phyloP scores from a whole-genome alignment of 2,888 invertebrate species.

The Cephonodes hylas region DNA sequence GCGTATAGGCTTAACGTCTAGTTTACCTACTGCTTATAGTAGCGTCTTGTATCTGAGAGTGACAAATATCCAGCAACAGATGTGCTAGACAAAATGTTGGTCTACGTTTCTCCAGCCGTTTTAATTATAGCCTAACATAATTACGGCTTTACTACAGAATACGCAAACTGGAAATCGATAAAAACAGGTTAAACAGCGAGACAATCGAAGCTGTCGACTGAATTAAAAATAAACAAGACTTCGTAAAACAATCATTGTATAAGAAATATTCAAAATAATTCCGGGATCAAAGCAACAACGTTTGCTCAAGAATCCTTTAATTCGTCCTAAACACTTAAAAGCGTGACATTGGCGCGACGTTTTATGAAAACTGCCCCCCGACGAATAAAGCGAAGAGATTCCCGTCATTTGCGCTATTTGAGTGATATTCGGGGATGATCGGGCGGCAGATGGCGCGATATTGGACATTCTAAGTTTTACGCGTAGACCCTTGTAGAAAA shows the following conservation, averaged over 20 bases:
- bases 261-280: no score
- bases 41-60: no score
- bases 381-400: conserved; percentile 53
- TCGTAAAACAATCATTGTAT: conserved; percentile 24
- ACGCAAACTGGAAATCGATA: no score
- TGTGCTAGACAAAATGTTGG: no score
- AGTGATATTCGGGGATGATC: conserved; percentile 69
- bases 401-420: conserved; percentile 66
- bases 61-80: no score
- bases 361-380: conserved; percentile 63
- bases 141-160: no score
- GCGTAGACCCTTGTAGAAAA: conserved; percentile 52
- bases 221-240: no score
- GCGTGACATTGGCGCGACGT: conserved; percentile 21
- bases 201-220: no score
- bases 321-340: conserved; percentile 58
- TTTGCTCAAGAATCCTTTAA: conserved; percentile 46
- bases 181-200: no score
- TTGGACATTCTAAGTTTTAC: conserved; percentile 70
- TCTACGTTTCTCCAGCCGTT: no score
- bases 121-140: no score
- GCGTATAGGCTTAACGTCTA: background rate
- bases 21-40: background rate
- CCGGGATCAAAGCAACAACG: no score
- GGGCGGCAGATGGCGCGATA: conserved; percentile 71